Base-by-base conservation (phyloP, 2,888 invertebrate species). In the Latheticus oryzae region DNA sequence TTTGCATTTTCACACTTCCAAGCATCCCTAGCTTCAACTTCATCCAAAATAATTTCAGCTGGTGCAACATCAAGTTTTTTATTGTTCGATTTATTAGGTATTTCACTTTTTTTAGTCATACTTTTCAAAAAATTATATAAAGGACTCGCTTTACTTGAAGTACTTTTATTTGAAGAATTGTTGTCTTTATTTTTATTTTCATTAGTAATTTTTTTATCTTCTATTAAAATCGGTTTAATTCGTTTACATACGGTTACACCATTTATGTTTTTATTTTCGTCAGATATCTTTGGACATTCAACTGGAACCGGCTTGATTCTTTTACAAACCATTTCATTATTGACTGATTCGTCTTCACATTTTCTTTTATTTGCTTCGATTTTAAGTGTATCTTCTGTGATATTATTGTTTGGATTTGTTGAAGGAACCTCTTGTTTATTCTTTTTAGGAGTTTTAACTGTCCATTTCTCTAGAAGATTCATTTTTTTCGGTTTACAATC, bases 401-500 rank as follows among this genome's bases (percentile, higher is more conserved):
- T 26, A 4, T 26, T 21, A 17, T 21, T 42, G n/a, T 24, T 16
- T 15, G n/a, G 3, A 16, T 9, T 11, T 2, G 5, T 2, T n/a
- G 12, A n/a, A 13, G n/a, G 7, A n/a, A 3, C 13, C 8, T 2
- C 9, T 9, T 43, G 56, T 35, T 42, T 59, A 21, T 64, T 59
- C 58, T 63, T 61, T 62, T 61, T 58, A 21, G 65, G 63, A 3
- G 66, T 65, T 43, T 69, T 74, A 38, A 67, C 64, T 0, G 76
- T 68, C 78, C 78, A 78, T 30, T 76, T 67, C 56, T 74, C 68
- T 9, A 78, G 62, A 43, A 78, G 73, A 63, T 69, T 76, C 2
- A 71, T 65, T 50, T 68, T 69, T 59, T 75, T 76, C 8, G 67
- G 62, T 55, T 67, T 68, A 15, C 53, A 61, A 13, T 60, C 70